Evolutionary conservation across 37 sponge, comb jelly and placozoan genomes (phyloP), one percentile per base, ranked within the genome.

Genomic region (Petrosia ficiformis): DNA sequence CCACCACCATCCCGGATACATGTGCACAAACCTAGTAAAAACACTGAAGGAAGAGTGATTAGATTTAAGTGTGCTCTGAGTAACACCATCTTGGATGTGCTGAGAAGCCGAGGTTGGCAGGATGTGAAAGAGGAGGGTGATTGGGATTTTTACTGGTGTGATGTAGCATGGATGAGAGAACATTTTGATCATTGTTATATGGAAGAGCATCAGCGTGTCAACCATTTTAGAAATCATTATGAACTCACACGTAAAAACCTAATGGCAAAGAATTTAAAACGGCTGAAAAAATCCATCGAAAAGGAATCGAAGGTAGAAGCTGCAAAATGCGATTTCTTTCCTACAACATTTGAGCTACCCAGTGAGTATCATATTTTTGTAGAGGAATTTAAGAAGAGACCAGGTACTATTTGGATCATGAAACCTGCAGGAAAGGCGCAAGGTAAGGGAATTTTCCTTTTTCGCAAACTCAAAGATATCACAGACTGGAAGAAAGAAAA

Each of bases 131-230:
- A 88, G 33, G 92, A 85, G 14, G 86, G 85, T n/a, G 96, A 92
- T 63, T 99, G 99, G 99, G 99, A 99, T 42, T 95, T 99, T 65
- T 95, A 89, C 80, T 99, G 99, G 99, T 93, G 94, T 38, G 99
- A 99, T 68, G 94, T 93, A 2, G 80, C 74, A 4, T 99, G 99
- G 99, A 90, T 99, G 88, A 79, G 94, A 30, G 99, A 99, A 57
- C 89, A 88, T 59, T 95, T 93, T 77, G 99, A 99, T 60, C 94
- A 95, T 56, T 72, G 71, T 39, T 99, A 95, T 78, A 75, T 99
- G 54, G 99, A 99, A 39, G 99, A 99, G 70, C 96, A 95, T 77
- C 94, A 96, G 61, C 70, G 85, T 28, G 77, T 99, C 19, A 92
- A 91, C 67, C 99, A 99, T 72, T 99, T 99, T 48, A 74, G 99